Evolutionary conservation across 2,797 vertebrate species (phyloP), one percentile per base, ranked within the genome.

Genomic region (Denticeps clupeoides): DNA sequence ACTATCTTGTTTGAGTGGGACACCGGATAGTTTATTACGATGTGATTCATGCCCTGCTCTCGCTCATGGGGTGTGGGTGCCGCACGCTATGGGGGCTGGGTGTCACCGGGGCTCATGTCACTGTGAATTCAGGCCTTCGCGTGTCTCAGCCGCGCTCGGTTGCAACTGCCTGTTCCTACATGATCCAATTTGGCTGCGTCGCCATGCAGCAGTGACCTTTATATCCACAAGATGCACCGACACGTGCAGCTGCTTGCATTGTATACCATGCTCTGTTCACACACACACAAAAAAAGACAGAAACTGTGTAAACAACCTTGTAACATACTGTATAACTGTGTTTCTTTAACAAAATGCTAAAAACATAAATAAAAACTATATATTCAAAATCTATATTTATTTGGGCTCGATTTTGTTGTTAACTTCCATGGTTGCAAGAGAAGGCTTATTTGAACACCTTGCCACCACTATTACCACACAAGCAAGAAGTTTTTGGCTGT

Each of bases 401-500:
- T 60, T 69, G 68, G n/a, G 45, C 66, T 71, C 68, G 32, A 73
- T 79, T 71, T 65, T 68, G 48, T 70, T 74, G 59, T 53, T n/a
- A n/a, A 61, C 47, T 45, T 18, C 52, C 10, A 21, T 15, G 28
- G 44, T 4, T 45, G 10, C 38, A 4, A 4, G 21, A 7, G 23
- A 16, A 45, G 18, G 29, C 8, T 9, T 41, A 25, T 49, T 41
- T 51, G 9, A 45, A 40, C 47, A 24, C 49, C 42, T 65, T 49
- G 63, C 70, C 68, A 69, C 69, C 73, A 60, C 55, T 60, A 45
- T n/a, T 66, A 64, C 67, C 53, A 55, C 55, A 51, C 47, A 50
- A 70, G 53, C 77, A 77, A 80, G 78, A 77, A 85, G 77, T 78
- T 78, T 62, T 74, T 81, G 80, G 79, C 80, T 77, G 80, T 82